Evolutionary conservation across 2,113 vertebrate species (phyloP), one percentile per base, ranked within the genome.

Genomic region (Channa argus): DNA sequence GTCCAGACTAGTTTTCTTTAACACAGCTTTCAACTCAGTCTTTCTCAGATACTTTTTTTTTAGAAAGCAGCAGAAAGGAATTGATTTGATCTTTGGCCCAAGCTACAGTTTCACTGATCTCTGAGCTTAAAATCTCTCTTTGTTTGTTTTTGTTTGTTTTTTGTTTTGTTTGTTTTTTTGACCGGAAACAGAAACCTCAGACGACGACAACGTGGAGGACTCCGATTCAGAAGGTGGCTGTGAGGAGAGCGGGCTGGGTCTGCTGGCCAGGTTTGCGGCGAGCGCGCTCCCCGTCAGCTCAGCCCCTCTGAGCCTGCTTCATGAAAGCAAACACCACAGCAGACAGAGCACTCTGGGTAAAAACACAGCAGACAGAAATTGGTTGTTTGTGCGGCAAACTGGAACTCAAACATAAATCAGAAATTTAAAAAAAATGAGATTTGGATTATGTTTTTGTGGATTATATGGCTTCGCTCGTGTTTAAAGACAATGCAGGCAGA

Each of bases 161-260:
- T 24, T 24, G 1, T 24, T 24, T 24, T 24, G 24, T 24, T 24
- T 24, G 24, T 24, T 24, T 24, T 24, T 24, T 24, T 24, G 24
- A 24, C 1, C 54, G 79, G 80, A 89, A 82, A 79, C 94, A 98
- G 97, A 97, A 92, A 95, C 96, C 81, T 97, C 95, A 0, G 96
- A 83, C 0, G 93, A 94, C 43, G 86, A 87, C 0, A 93, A 94
- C 0, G 74, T 93, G 74, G 93, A 89, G 0, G 95, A 96, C 15
- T 84, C 61, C 5, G 91, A 83, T 83, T 96, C 66, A 79, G 95
- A 0, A 77, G 95, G 3, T 74, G 91, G 56, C 89, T 97, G 79
- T 8, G 97, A 99, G 24, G 98, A 99, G 92, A 99, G 97, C 0
- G 97, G 98, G 9, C 86, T 99, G 85, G 97, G 98, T 50, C 92